Conservation (phyloP, 2,888 invertebrate genomes). For the Tetrapedia diversipes region DNA sequence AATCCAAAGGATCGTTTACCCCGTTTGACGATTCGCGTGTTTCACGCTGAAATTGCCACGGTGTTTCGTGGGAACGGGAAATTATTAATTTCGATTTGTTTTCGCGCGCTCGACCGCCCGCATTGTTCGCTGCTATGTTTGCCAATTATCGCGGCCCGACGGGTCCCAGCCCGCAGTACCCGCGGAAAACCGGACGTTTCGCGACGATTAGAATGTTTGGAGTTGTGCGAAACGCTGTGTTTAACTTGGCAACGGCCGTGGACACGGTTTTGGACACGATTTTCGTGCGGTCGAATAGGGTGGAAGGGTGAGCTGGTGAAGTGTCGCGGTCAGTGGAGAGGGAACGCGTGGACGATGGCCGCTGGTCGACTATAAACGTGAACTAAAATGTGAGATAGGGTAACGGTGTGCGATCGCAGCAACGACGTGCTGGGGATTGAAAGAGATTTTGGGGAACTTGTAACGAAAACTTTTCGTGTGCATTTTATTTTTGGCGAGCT, state of each 20-base stretch:
- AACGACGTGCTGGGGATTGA: too few species aligned
- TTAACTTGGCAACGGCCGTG: constrained; percentile 15
- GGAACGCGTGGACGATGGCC: too few species aligned
- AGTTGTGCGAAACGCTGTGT: constrained; percentile 1
- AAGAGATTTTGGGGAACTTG: too few species aligned
- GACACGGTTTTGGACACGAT: background rate
- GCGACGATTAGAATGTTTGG: constrained; percentile 28
- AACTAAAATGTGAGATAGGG: background rate
- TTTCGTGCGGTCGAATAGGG: too few species aligned
- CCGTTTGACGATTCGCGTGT: too few species aligned
- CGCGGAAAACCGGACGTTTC: constrained; percentile 19
- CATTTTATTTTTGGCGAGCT: too few species aligned
- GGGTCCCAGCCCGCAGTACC: constrained; percentile 33
- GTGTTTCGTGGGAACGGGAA: too few species aligned
- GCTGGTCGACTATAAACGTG: background rate
- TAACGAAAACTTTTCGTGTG: too few species aligned
- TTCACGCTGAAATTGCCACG: too few species aligned
- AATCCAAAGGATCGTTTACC: constrained; percentile 51
- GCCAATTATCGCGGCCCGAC: constrained; percentile 44
- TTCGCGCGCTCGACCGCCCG: constrained; percentile 19
- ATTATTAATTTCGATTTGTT: constrained; percentile 58
- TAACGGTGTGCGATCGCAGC: too few species aligned
- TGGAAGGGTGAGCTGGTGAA: too few species aligned
- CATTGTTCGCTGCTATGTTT: constrained; percentile 31
- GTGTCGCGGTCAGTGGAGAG: too few species aligned